Evolutionary conservation across 1,140 invertebrate genomes (phyloP).

Genomic region (Drosophila equinoxialis): DNA sequence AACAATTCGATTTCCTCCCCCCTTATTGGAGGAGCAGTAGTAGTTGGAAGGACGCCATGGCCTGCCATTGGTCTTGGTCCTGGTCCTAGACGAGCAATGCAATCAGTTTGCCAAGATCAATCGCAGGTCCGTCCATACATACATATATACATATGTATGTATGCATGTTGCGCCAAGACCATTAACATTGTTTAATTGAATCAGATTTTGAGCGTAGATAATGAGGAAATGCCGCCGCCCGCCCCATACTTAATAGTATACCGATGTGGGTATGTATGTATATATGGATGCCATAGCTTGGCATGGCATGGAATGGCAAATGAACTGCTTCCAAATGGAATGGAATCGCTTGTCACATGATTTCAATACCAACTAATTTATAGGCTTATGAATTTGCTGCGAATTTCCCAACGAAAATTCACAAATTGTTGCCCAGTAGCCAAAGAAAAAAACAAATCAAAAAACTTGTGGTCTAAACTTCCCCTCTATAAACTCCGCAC

Average conservation of each 20-base stretch:
- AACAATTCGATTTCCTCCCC: conserved; percentile 49
- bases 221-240: conserved; percentile 45
- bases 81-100: conserved; percentile 47
- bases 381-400: conserved; percentile 3
- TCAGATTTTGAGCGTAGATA: conserved; percentile 76
- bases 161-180: conserved; percentile 63
- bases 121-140: conserved; percentile 37
- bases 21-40: conserved; percentile 3
- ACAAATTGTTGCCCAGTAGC: conserved; percentile 6
- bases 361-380: conserved; percentile 13
- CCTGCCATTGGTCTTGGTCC: conserved; percentile 11
- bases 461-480: background rate
- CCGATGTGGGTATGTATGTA: background rate
- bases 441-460: background rate
- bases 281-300: background rate
- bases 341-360: conserved; percentile 6
- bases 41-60: background rate
- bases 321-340: background rate
- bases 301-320: background rate
- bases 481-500: conserved; percentile 28
- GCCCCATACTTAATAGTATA: conserved; percentile 46
- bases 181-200: conserved; percentile 79
- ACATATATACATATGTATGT: conserved; percentile 1
- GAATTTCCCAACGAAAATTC: background rate
- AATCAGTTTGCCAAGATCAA: conserved; percentile 58